Percentiles rank a stretch among this genome's conserved stretches.
These are phyloP conservation scores for Sericinus montela DNA, from an alignment of 2,888 invertebrate species.

Conservation along the genomic window DNA sequence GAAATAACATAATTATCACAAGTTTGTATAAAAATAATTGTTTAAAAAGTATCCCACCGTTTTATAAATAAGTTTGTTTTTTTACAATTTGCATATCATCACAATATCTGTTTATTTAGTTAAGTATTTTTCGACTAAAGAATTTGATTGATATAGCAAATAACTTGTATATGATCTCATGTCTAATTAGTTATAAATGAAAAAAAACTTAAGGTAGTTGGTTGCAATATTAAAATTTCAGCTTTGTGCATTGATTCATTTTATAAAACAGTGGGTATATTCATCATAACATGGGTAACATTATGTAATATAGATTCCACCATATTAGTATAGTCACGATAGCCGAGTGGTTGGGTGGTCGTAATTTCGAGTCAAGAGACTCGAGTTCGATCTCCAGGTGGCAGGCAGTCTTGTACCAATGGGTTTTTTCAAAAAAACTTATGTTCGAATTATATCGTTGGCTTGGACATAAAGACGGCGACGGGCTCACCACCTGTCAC, in stretches of 20 bases:
- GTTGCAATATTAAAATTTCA: neutral
- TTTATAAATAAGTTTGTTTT: constrained; percentile 16
- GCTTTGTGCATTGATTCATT: neutral
- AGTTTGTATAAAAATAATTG: constrained; percentile 7
- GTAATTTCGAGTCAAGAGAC: no score
- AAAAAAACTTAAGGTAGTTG: neutral
- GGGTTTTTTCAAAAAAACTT: no score
- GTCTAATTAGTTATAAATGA: constrained; percentile 7
- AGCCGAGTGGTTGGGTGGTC: no score
- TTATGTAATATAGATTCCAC: no score
- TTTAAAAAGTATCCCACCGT: constrained; percentile 23
- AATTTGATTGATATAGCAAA: neutral
- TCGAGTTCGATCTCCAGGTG: no score
- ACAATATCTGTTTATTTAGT: neutral
- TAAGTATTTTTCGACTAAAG: constrained; percentile 5
- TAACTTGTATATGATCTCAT: constrained; percentile 14
- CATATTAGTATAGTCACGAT: no score
- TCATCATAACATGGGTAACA: neutral
- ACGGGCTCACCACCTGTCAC: no score
- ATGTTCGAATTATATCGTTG: no score
- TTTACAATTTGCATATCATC: constrained; percentile 2
- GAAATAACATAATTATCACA: neutral
- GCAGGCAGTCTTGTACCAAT: no score
- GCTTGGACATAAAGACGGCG: no score
- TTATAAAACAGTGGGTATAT: constrained; percentile 17